These are phyloP conservation scores for Nothura maculosa DNA, from an alignment of 2,797 vertebrate species.

Conservation along the genomic window DNA sequence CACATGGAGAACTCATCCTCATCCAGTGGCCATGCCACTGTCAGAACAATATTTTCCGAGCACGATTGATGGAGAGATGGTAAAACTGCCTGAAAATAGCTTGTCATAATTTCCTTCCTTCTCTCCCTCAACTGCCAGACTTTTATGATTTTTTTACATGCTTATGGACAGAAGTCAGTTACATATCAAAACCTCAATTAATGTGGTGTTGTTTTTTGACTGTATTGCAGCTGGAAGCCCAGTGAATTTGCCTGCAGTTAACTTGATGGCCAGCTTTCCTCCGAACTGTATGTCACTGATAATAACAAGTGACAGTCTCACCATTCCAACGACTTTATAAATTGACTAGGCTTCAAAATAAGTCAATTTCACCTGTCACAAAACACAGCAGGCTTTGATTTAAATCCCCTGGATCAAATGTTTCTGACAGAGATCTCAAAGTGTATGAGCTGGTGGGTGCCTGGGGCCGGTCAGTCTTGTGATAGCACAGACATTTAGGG, in stretches of 20 bases:
- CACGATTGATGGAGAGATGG: neutral
- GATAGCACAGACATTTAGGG: neutral
- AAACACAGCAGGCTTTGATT: slow-evolving; percentile 1
- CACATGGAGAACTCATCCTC: fast-evolving
- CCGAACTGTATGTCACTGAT: neutral
- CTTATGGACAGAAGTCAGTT: neutral
- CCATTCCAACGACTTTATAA: slow-evolving; percentile 48
- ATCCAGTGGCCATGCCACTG: neutral
- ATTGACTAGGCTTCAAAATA: slow-evolving; percentile 46
- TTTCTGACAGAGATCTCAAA: slow-evolving; percentile 52
- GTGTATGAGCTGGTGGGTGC: fast-evolving
- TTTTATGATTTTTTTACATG: neutral
- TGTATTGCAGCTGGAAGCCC: neutral
- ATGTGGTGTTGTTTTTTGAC: neutral
- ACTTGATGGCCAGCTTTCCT: slow-evolving; percentile 40
- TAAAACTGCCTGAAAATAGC: neutral
- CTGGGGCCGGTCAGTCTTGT: neutral
- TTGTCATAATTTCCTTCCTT: neutral
- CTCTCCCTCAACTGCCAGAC: neutral
- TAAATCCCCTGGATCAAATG: slow-evolving; percentile 13
- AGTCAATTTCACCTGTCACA: slow-evolving; percentile 40
- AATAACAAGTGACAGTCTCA: slow-evolving; percentile 62
- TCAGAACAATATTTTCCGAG: neutral
- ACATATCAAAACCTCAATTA: slow-evolving; percentile 3
- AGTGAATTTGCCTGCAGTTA: slow-evolving; percentile 26